Percentiles rank a stretch among this genome's conserved stretches.
Conservation (phyloP, 2,888 invertebrate species). For the Noctua janthina region DNA sequence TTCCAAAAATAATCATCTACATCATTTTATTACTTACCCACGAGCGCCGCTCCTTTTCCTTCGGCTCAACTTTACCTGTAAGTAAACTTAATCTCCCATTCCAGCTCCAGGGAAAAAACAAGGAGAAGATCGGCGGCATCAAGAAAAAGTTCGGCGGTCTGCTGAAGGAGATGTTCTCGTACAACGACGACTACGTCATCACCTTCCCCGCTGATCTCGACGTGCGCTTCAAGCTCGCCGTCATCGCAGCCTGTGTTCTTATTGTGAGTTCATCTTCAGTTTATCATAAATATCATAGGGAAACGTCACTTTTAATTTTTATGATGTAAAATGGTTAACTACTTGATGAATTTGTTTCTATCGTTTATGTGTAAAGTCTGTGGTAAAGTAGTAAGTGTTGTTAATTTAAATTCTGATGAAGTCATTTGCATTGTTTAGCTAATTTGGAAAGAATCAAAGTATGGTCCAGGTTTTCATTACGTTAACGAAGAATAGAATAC, state of each 20-base stretch:
- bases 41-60: neutral
- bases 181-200: conserved; percentile 71
- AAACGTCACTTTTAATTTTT: neutral
- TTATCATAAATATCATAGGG: too few relatives aligned
- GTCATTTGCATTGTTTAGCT: neutral
- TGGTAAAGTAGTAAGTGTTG: neutral
- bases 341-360: neutral
- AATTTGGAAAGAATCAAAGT: neutral
- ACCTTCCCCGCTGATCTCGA: conserved; percentile 73
- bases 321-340: neutral
- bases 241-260: conserved; percentile 76
- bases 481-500: too few relatives aligned
- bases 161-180: conserved; percentile 52
- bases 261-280: conserved; percentile 57
- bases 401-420: neutral
- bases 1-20: neutral
- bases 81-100: neutral
- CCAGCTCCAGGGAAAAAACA: conserved; percentile 72
- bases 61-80: neutral
- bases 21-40: neutral
- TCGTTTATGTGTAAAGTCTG: neutral
- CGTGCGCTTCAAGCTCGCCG: conserved; percentile 74
- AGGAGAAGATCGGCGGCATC: conserved; percentile 72
- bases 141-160: conserved; percentile 68
- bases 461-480: neutral